Conservation (phyloP, 2,113 vertebrate genomes). For the Artemisiospiza belli region DNA sequence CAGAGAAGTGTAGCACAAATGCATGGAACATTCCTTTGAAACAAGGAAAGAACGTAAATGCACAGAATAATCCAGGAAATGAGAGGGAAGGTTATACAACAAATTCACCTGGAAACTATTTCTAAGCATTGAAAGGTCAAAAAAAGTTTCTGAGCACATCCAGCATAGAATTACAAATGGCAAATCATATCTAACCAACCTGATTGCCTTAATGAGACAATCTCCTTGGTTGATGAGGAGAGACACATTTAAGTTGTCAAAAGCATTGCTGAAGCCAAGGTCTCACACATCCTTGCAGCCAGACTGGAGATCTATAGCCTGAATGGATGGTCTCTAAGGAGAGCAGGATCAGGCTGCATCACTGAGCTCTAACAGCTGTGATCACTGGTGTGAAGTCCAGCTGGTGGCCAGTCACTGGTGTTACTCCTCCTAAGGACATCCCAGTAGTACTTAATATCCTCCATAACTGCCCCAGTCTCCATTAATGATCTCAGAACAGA, state of each 20-base stretch:
- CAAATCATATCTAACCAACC: background rate
- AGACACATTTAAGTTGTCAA: accelerated
- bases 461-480: background rate
- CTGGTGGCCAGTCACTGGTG: background rate
- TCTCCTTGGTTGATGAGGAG: background rate
- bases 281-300: background rate
- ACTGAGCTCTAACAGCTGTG: background rate
- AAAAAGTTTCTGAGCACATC: background rate
- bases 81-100: background rate
- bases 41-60: background rate
- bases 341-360: background rate
- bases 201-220: background rate
- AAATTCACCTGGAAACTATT: background rate
- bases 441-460: background rate
- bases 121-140: background rate
- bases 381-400: background rate
- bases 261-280: background rate
- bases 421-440: background rate
- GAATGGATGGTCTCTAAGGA: background rate
- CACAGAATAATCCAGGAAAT: background rate
- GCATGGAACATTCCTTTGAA: background rate
- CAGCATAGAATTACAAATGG: background rate
- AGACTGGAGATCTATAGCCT: accelerated
- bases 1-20: background rate
- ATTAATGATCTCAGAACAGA: background rate